phyloP scores from a whole-genome alignment of 2,113 vertebrate genomes.

The Syrrhaptes paradoxus region DNA sequence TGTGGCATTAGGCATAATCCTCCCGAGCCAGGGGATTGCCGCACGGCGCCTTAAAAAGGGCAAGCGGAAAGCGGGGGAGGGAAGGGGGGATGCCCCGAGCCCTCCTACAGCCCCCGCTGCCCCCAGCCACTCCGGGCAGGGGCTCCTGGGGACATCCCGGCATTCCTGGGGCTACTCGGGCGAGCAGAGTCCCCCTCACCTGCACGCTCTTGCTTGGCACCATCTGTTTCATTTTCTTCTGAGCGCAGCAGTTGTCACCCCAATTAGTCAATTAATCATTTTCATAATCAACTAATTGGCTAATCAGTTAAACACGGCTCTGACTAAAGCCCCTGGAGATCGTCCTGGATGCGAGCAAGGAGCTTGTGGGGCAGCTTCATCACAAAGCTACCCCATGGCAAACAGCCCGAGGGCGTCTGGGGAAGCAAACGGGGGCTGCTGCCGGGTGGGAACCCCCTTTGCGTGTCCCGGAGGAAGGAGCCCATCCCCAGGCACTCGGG shows the following conservation, averaged over 20 bases:
- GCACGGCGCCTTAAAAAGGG: background rate
- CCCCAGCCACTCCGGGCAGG: background rate
- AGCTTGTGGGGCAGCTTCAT: background rate
- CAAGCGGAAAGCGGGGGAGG: conserved; percentile 28
- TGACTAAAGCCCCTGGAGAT: conserved; percentile 40
- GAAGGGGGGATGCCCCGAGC: background rate
- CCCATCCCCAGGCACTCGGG: background rate
- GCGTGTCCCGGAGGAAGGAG: background rate
- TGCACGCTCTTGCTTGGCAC: background rate
- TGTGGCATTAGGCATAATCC: conserved; percentile 51
- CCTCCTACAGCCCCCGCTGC: background rate
- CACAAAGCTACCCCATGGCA: background rate
- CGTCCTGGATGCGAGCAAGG: background rate
- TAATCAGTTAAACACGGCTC: conserved; percentile 55
- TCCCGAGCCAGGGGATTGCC: conserved; percentile 1
- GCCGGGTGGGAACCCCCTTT: background rate
- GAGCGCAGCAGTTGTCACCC: background rate
- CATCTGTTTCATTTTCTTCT: background rate
- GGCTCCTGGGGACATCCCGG: background rate
- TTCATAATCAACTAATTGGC: conserved; percentile 58
- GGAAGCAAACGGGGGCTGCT: background rate
- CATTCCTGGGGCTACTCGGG: background rate
- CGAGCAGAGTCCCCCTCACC: background rate
- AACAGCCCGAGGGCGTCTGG: background rate
- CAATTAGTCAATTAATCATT: conserved; percentile 60